phyloP scores from a whole-genome alignment of 2,888 invertebrate species.

The Nomada ferruginata region DNA sequence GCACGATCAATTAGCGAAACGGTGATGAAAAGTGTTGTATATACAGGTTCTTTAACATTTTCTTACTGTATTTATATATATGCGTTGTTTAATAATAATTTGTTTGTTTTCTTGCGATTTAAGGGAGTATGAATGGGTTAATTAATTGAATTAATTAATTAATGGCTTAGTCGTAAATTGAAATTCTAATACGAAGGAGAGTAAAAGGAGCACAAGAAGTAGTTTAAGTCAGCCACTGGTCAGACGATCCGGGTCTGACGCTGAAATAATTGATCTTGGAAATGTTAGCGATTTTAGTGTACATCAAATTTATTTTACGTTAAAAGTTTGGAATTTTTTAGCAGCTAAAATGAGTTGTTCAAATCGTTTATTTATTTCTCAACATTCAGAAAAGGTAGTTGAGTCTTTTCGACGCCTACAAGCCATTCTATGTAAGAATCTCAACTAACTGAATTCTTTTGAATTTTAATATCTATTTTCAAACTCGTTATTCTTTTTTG shows the following conservation, averaged over 20 bases:
- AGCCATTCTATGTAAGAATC: too few relatives aligned
- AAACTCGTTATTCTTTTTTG: not conserved
- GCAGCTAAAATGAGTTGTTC: too few relatives aligned
- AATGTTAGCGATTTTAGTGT: too few relatives aligned
- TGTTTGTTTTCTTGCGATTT: not conserved
- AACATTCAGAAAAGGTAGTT: too few relatives aligned
- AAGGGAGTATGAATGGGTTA: not conserved
- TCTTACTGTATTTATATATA: not conserved
- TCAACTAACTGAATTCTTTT: too few relatives aligned
- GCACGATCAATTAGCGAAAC: not conserved
- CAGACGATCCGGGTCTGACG: not conserved
- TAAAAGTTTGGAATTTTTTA: too few relatives aligned
- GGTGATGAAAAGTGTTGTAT: not conserved
- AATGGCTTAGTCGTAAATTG: not conserved
- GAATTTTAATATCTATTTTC: too few relatives aligned
- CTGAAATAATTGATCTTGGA: too few relatives aligned
- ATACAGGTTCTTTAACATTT: not conserved
- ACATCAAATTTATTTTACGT: too few relatives aligned
- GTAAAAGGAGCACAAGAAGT: not conserved
- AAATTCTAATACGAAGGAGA: not conserved
- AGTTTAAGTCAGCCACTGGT: not conserved
- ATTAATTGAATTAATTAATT: not conserved
- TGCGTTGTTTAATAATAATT: not conserved
- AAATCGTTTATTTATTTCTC: too few relatives aligned
- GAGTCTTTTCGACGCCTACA: too few relatives aligned